Percentiles rank a stretch among this genome's conserved stretches.
phyloP scores from a whole-genome alignment of 2,797 vertebrate species.

The Coluber constrictor region DNA sequence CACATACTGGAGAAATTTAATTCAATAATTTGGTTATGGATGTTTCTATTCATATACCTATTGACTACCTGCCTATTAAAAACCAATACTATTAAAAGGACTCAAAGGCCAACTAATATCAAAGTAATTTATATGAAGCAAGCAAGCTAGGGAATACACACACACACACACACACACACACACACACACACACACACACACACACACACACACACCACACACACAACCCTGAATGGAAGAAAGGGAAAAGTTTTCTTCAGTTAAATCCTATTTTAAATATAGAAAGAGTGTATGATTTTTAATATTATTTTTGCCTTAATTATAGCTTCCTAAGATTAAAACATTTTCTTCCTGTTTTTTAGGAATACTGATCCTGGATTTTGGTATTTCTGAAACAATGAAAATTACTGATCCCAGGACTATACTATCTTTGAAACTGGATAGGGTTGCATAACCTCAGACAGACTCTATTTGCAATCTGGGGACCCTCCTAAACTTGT shows the following conservation, averaged over 20 bases:
- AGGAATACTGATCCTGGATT: neutral
- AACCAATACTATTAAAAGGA: neutral
- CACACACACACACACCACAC: neutral
- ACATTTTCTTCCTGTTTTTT: neutral
- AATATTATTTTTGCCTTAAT: neutral
- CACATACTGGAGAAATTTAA: neutral
- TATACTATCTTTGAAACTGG: too few relatives aligned
- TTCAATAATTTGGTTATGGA: neutral
- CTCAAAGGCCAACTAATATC: neutral
- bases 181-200: too few relatives aligned
- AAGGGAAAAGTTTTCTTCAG: neutral
- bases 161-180: neutral
- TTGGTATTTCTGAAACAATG: neutral
- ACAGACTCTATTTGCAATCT: too few relatives aligned
- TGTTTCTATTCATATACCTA: neutral
- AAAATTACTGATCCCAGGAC: neutral
- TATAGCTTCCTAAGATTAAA: neutral
- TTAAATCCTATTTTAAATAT: neutral
- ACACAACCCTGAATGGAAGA: neutral
- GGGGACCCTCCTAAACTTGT: too few relatives aligned
- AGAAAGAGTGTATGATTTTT: neutral
- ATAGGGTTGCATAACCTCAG: too few relatives aligned
- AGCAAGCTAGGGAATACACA: neutral
- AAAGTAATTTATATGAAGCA: neutral
- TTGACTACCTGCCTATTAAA: slow-evolving; percentile 26